Evolutionary conservation across 2,888 invertebrate genomes (phyloP), one percentile per base, ranked within the genome.

Genomic region (Pollenia angustigena): DNA sequence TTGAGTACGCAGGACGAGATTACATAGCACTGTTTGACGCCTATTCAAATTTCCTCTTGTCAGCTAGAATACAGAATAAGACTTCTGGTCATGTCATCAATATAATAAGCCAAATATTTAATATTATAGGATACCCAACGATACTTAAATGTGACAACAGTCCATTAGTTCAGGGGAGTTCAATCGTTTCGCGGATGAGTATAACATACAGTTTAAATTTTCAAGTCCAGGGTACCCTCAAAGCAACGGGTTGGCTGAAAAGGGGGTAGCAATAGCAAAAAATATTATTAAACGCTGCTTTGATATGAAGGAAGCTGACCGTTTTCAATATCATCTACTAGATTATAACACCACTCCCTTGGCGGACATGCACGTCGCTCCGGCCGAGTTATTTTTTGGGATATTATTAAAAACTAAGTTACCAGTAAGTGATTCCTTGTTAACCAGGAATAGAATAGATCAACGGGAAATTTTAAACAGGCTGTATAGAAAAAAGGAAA

Each of bases 401-500:
- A 58, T 32, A 58, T 12, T 58, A 1, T 58, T 58, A 32, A 58
- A 58, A 12, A 12, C 52, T 1, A 52, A 52, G 7, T 14, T 52
- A 14, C 52, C n/a, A 52, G 52, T 14, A n/a, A 7, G 14, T 14
- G 14, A n/a, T n/a, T 52, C n/a, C 7, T n/a, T 52, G 12, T 52
- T 52, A n/a, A 52, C 14, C n/a, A 52, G 52, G 4, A 52, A 52
- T 14, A 52, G 14, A 7, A n/a, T 52, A 7, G 14, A n/a, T n/a
- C 4, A 52, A n/a, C 7, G 14, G 14, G n/a, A 52, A 52, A 56
- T 56, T 56, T 14, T 3, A 23, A 12, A 56, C 56, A 23, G 18
- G 69, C 66, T 82, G 54, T 18, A 80, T 44, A 76, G n/a, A 32
- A 12, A 87, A 82, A 52, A 76, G 18, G n/a, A n/a, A n/a, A n/a